Base-by-base conservation (phyloP, 2,888 invertebrate species). In the Drosophila koepferae region DNA sequence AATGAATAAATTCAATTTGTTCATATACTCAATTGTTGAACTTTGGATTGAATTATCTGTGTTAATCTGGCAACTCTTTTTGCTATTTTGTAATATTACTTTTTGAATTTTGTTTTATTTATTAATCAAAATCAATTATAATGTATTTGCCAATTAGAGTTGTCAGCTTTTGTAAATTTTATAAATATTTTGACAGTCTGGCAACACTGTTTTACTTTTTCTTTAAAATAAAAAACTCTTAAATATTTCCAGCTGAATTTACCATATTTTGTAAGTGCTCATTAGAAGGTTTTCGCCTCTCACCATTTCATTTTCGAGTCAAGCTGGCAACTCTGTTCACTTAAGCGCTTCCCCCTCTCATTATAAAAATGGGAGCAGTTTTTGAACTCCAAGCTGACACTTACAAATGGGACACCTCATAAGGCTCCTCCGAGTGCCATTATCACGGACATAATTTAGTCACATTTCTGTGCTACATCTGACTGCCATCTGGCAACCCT, bases 401-500 rank as follows among this genome's bases (percentile, higher is more conserved):
- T 31, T 63, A 74, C 75, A 79, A 77, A 71, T 77, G 75, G 60
- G 64, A 38, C 71, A 75, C 59, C 77, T 71, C 65, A 46, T 49
- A 31, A 23, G 76, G 64, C 63, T 53, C 55, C 51, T 38, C 59
- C 59, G 49, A 65, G 54, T 66, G 48, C 60, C 78, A 63, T 75
- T 77, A 77, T 63, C 49, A 18, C 34, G 63, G n/a, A 68, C 68
- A 77, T 72, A 53, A 75, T 78, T 78, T 61, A 28, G 74, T 73
- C 74, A 58, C 67, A 72, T 67, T 63, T 60, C 63, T 43, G 54
- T 58, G 18, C 65, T 62, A 80, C 81, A 82, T 85, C 77, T 83
- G 82, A 83, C 70, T 80, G 71, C 59, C 83, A 83, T 80, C 86
- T 46, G 64, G 53, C 48, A 70, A 89, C 89, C 83, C 89, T 86